These are phyloP conservation scores for Drosophila mayaguana DNA, from an alignment of 2,888 invertebrate species.

Conservation along the genomic window DNA sequence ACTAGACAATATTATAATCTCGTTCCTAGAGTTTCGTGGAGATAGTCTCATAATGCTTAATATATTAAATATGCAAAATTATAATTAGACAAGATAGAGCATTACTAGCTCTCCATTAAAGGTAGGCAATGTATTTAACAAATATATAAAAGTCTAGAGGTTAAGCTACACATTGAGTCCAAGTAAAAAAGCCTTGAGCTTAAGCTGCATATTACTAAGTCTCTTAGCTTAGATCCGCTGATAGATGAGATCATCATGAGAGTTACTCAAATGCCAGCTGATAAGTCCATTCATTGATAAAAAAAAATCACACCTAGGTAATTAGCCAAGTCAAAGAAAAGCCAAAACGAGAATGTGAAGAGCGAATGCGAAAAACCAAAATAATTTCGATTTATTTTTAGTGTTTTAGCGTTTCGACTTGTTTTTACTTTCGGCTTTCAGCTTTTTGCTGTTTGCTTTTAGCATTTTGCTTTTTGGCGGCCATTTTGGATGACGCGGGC, in stretches of 20 bases:
- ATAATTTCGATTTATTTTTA: conserved; percentile 35
- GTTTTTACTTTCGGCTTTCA: conserved; percentile 18
- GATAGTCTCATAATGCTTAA: too few relatives aligned
- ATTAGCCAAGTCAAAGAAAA: conserved; percentile 24
- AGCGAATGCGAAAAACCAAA: conserved; percentile 12
- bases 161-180: not conserved
- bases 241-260: conserved; percentile 38
- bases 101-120: conserved; percentile 7
- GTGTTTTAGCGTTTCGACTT: conserved; percentile 41
- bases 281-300: conserved; percentile 41
- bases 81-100: not conserved
- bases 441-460: conserved; percentile 14
- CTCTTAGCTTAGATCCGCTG: not conserved
- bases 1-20: too few relatives aligned
- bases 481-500: conserved; percentile 70
- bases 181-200: too few relatives aligned
- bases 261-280: conserved; percentile 18
- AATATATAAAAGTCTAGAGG: not conserved
- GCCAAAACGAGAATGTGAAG: conserved; percentile 14
- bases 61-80: too few relatives aligned
- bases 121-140: conserved; percentile 35
- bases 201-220: too few relatives aligned
- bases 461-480: conserved; percentile 40
- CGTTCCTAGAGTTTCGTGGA: too few relatives aligned
- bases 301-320: conserved; percentile 33